Evolutionary conservation across 1,140 invertebrate genomes (phyloP), one percentile per base, ranked within the genome.

Genomic region (Mylabris phalerata): DNA sequence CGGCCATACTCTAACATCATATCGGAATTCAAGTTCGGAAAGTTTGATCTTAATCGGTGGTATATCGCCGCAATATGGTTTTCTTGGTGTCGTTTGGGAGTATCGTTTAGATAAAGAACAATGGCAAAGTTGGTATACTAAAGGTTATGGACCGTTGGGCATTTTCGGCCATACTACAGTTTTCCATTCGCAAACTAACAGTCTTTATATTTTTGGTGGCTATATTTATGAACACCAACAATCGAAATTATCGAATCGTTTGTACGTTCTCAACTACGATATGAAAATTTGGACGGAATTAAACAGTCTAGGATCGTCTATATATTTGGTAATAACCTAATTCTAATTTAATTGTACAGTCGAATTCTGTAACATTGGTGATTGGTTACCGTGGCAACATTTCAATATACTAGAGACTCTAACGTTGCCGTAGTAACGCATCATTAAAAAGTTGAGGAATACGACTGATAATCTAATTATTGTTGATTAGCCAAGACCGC

Each of bases 111-210:
- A 87, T 59, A 82, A 77, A 9, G 83, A 85, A 26, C 79, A 80
- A 19, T 78, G 81, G 59, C 40, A 54, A 13, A 79, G 80, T 50
- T 68, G 91, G 41, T 75, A 49, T n/a, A 85, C 84, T 0, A 75
- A 76, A 57, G 93, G 93, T 11, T 82, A 87, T 24, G 81, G 83
- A 26, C 91, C 92, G 7, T 73, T 85, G 1, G 91, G 91, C 46
- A 79, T 98, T 24, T 96, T 90, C 71, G 93, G 93, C 0, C 95
- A 98, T 73, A 89, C 85, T 39, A 88, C 93, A 0, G 89, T 95
- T 0, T 97, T 92, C 70, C 89, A 96, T 65, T 73, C 78, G 0
- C 80, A 80, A 26, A 88, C 88, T 0, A 84, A 92, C 59, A 90
- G 88, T 62, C 81, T 98, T 43, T 98, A 95, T 69, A 77, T 97